Evolutionary conservation across 2,888 invertebrate species (phyloP).

Genomic region (Nezara viridula): DNA sequence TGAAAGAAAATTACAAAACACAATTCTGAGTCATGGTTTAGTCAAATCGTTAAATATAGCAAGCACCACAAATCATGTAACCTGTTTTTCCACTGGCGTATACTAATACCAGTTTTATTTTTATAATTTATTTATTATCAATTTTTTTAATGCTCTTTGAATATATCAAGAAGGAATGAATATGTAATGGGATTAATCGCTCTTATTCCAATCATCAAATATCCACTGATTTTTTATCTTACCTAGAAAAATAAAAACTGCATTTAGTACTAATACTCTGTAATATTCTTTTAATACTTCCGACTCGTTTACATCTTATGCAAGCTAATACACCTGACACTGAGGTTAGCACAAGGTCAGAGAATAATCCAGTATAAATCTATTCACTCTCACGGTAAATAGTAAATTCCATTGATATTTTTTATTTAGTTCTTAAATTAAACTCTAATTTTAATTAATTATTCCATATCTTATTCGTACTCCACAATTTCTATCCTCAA

Average conservation of each 20-base stretch:
- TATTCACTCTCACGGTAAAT: background rate
- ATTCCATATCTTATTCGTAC: too few species aligned
- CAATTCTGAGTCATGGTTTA: too few species aligned
- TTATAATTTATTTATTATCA: too few species aligned
- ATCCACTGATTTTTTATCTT: background rate
- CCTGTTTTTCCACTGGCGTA: too few species aligned
- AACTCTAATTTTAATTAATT: too few species aligned
- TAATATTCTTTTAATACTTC: background rate
- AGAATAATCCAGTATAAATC: background rate
- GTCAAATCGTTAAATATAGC: too few species aligned
- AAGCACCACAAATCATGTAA: too few species aligned
- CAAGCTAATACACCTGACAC: background rate
- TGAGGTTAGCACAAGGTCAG: background rate
- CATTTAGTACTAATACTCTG: background rate
- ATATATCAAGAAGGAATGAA: background rate
- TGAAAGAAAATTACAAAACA: too few species aligned
- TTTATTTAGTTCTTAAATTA: background rate
- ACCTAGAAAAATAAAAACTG: background rate
- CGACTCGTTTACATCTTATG: background rate
- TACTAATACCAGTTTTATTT: too few species aligned
- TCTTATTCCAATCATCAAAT: background rate
- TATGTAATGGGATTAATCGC: background rate
- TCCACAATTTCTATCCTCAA: too few species aligned
- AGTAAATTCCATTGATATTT: background rate
- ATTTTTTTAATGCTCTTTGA: background rate